Conservation (phyloP, 2,797 vertebrate species). For the Hozukius guyotensis region DNA sequence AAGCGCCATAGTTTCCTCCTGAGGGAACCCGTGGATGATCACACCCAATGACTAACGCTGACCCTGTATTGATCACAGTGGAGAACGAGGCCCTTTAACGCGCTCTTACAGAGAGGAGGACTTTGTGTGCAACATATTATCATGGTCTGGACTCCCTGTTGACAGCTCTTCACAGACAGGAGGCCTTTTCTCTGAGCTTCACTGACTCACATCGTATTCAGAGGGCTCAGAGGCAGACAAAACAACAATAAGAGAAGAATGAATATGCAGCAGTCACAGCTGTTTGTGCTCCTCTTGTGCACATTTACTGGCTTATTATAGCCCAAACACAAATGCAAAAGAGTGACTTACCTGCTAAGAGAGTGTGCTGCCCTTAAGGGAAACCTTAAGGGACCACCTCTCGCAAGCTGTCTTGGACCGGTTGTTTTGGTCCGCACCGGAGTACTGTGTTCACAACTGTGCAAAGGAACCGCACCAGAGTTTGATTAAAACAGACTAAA, state of each 20-base stretch:
- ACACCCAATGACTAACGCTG: slow-evolving; percentile 59
- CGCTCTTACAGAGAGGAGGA: slow-evolving; percentile 9
- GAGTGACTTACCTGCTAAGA: background rate
- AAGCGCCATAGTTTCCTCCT: slow-evolving; percentile 47
- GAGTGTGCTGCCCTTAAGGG: too few species aligned
- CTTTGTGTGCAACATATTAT: slow-evolving; percentile 27
- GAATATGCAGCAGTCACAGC: slow-evolving; percentile 25
- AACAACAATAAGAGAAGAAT: background rate
- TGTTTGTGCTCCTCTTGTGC: slow-evolving; percentile 16
- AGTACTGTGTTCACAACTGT: background rate
- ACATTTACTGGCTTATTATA: slow-evolving; percentile 12
- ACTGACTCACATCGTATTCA: slow-evolving; percentile 27
- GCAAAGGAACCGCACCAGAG: background rate
- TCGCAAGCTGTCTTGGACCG: too few species aligned
- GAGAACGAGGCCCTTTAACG: slow-evolving; percentile 50
- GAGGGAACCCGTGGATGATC: slow-evolving; percentile 62
- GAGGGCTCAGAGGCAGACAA: slow-evolving; percentile 6
- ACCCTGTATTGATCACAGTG: slow-evolving; percentile 65
- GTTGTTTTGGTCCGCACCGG: too few species aligned
- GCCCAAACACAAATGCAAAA: slow-evolving; percentile 2
- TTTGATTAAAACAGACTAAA: background rate
- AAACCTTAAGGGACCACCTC: too few species aligned
- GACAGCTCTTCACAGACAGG: slow-evolving; percentile 38
- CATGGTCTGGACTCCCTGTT: slow-evolving; percentile 38
- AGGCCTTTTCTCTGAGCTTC: slow-evolving; percentile 27